phyloP scores from a whole-genome alignment of 2,888 invertebrate species.

The Drosophila hawaiiensis region DNA sequence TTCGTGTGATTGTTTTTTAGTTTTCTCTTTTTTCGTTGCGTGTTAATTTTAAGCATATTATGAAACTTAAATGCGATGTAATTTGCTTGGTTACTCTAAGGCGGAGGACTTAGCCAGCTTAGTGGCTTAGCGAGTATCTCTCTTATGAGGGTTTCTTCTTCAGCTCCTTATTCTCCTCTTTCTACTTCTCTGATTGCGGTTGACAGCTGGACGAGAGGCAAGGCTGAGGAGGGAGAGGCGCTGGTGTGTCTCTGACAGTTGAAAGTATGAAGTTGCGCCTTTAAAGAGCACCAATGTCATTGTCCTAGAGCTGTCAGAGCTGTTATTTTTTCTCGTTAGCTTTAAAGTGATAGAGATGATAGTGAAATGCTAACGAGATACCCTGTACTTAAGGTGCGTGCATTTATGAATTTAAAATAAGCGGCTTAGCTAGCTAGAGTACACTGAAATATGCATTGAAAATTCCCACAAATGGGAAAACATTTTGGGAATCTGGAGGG shows the following conservation, averaged over 20 bases:
- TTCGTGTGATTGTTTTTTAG: constrained; percentile 7
- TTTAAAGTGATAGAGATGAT: constrained; percentile 17
- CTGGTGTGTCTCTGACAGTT: constrained; percentile 32
- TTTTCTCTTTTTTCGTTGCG: background rate
- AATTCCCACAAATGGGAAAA: background rate
- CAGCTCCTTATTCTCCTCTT: background rate
- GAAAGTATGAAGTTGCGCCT: constrained; percentile 23
- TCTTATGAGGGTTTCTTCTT: constrained; percentile 34
- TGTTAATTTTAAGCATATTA: constrained; percentile 75
- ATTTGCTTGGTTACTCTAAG: constrained; percentile 64
- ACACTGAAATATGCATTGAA: background rate
- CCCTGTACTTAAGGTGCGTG: background rate
- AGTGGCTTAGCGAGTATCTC: constrained; percentile 54
- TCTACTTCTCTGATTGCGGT: constrained; percentile 48
- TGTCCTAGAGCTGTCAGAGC: constrained; percentile 48
- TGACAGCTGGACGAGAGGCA: constrained; percentile 38
- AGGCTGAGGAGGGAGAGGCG: background rate
- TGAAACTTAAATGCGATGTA: constrained; percentile 75
- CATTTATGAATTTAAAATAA: background rate
- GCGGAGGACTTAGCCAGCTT: constrained; percentile 58
- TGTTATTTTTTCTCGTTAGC: constrained; percentile 32
- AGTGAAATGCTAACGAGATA: background rate
- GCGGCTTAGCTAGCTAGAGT: background rate
- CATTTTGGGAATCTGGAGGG: background rate
- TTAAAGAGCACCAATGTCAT: constrained; percentile 45